Base-by-base conservation (phyloP, 2,888 invertebrate species). In the Heteromyza rotundicornis region DNA sequence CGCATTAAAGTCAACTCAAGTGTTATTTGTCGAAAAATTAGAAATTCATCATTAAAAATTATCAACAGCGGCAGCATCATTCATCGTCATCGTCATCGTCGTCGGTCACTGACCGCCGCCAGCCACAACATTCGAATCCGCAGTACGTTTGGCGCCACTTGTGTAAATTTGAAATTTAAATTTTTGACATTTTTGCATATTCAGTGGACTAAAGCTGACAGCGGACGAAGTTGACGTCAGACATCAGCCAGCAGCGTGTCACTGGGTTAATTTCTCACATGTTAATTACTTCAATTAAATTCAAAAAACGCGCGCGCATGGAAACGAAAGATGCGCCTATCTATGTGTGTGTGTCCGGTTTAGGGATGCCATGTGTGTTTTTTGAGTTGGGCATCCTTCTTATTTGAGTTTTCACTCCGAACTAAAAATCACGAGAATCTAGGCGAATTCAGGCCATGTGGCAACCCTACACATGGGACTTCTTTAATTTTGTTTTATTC, bases 331-430 rank as follows among this genome's bases (percentile, higher is more conserved):
- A 20, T 50, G 58, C 19, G 8, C 5, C 19, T 47, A 5, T 17
- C 20, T 71, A 19, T 68, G 74, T 74, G 77, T 74, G 74, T 72
- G 63, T 68, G 74, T 74, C n/a, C n/a, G n/a, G n/a, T n/a, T n/a
- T n/a, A n/a, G n/a, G n/a, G n/a, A n/a, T n/a, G n/a, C n/a, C n/a
- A n/a, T n/a, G n/a, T n/a, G n/a, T n/a, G n/a, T n/a, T n/a, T n/a
- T n/a, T n/a, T n/a, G n/a, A n/a, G n/a, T n/a, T n/a, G n/a, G n/a
- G n/a, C n/a, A n/a, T n/a, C n/a, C n/a, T n/a, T n/a, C n/a, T n/a
- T n/a, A n/a, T n/a, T n/a, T n/a, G n/a, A n/a, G n/a, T n/a, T n/a
- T n/a, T n/a, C n/a, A n/a, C n/a, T n/a, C n/a, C n/a, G n/a, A n/a
- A n/a, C n/a, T n/a, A n/a, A n/a, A n/a, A n/a, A n/a, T n/a, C n/a